Conservation (phyloP, 2,888 invertebrate genomes). For the Uropetala carovei region DNA sequence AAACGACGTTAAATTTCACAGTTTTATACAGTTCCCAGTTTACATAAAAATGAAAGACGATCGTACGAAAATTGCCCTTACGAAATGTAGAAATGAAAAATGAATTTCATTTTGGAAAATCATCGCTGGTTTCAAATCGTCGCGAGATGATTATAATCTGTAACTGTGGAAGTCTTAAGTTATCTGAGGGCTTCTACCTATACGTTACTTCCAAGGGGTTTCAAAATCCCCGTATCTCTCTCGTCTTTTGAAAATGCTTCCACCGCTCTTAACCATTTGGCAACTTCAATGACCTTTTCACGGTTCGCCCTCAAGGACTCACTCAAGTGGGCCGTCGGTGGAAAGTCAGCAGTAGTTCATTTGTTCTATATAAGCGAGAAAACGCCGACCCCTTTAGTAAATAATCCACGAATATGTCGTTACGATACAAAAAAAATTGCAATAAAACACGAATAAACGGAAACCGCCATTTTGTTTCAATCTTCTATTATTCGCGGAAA, state of each 20-base stretch:
- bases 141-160: not conserved
- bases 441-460: not conserved
- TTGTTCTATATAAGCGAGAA: not conserved
- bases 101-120: not conserved
- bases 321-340: not conserved
- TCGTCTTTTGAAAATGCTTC: constrained; percentile 16
- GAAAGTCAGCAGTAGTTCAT: not conserved
- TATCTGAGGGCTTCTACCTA: not conserved
- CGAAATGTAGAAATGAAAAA: no score
- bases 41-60: no score
- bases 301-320: constrained; percentile 7
- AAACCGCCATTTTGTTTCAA: not conserved
- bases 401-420: not conserved
- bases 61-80: no score
- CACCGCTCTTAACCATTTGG: not conserved
- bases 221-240: not conserved
- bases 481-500: not conserved
- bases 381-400: not conserved
- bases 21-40: no score
- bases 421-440: no score
- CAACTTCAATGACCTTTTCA: constrained; percentile 6
- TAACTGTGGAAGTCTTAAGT: not conserved
- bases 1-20: no score
- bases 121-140: not conserved
- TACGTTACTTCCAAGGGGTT: not conserved